phyloP scores from a whole-genome alignment of 2,797 vertebrate species.

The Lacerta agilis region DNA sequence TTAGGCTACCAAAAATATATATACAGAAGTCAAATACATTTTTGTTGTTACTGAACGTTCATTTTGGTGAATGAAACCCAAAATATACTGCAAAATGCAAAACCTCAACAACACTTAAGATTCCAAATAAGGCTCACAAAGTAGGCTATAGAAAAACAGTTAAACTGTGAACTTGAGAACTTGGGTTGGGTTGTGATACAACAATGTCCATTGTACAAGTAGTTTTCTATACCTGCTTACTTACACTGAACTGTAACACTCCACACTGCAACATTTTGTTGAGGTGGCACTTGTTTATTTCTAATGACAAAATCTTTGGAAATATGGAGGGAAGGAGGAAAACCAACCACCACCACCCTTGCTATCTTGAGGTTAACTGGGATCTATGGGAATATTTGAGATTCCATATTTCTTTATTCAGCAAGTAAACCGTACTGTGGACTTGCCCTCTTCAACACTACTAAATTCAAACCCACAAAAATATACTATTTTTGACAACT shows the following conservation, averaged over 20 bases:
- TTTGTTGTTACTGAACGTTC: background rate
- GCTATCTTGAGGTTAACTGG: background rate
- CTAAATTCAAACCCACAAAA: background rate
- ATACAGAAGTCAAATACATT: background rate
- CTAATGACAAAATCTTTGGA: background rate
- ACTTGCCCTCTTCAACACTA: background rate
- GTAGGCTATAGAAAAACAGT: background rate
- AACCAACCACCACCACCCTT: no score
- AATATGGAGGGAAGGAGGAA: background rate
- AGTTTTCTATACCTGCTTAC: background rate
- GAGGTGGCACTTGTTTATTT: no score
- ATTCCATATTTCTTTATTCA: background rate
- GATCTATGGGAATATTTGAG: background rate
- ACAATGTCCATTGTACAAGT: background rate
- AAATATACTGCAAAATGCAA: background rate
- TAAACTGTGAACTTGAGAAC: background rate
- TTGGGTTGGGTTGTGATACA: background rate
- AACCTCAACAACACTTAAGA: background rate
- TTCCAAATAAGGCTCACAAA: background rate
- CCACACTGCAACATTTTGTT: background rate
- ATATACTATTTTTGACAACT: background rate
- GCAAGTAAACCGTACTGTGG: background rate
- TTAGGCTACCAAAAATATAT: background rate
- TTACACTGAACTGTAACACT: background rate
- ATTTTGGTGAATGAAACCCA: background rate